Conservation (phyloP, 2,797 vertebrate species). For the Varecia variegata region DNA sequence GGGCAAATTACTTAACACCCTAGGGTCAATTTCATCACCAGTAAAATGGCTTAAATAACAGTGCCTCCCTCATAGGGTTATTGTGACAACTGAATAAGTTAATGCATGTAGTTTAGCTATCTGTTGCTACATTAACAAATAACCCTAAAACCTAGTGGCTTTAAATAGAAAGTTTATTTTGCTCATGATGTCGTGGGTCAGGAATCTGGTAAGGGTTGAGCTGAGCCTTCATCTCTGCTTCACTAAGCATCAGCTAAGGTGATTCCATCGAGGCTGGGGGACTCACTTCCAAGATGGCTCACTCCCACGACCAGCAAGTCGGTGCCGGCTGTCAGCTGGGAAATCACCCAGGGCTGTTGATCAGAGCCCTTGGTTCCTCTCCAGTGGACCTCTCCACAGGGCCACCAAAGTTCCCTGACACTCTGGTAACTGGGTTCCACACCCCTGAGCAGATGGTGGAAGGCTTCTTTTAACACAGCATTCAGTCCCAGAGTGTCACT, state of each 20-base stretch:
- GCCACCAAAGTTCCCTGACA: background rate
- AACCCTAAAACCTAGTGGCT: background rate
- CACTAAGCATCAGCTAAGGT: background rate
- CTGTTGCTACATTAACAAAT: background rate
- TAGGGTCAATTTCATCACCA: background rate
- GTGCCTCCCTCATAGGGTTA: background rate
- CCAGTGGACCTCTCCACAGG: background rate
- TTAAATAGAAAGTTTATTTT: slow-evolving; percentile 18
- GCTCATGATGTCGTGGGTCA: background rate
- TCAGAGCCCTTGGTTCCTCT: background rate
- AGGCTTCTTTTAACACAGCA: background rate
- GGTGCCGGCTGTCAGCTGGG: background rate
- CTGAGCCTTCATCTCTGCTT: background rate
- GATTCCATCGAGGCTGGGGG: background rate
- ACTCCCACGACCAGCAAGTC: background rate
- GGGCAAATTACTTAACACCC: background rate
- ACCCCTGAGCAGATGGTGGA: background rate
- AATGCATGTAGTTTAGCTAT: background rate
- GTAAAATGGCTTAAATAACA: background rate
- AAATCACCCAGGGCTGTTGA: background rate
- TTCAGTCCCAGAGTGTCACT: background rate
- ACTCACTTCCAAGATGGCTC: background rate
- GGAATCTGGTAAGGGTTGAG: background rate
- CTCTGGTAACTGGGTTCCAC: background rate
- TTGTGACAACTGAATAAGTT: background rate